Evolutionary conservation across 2,113 vertebrate species (phyloP).

Genomic region (Ammodytes marinus): DNA sequence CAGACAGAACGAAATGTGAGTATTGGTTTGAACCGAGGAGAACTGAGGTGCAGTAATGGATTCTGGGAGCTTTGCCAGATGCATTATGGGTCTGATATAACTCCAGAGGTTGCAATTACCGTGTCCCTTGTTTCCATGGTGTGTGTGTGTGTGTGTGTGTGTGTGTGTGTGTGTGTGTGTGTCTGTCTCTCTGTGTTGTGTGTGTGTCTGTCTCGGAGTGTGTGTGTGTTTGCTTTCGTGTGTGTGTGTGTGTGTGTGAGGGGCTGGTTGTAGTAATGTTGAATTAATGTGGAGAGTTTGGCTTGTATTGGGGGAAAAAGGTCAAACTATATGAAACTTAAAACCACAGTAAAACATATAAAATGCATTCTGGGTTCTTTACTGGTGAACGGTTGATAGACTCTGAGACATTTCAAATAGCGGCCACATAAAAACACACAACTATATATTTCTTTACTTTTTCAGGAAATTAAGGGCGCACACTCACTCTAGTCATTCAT

Average conservation of each 20-base stretch:
- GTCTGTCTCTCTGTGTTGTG: too few species aligned
- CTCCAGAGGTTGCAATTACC: slow-evolving; percentile 71
- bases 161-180: too few species aligned
- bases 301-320: background rate
- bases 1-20: background rate
- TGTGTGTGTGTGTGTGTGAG: too few species aligned
- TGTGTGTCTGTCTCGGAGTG: too few species aligned
- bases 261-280: background rate
- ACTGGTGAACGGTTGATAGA: slow-evolving; percentile 6
- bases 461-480: too few species aligned
- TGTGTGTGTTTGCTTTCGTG: too few species aligned
- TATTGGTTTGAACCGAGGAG: background rate
- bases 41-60: slow-evolving; percentile 51
- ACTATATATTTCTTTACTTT: too few species aligned
- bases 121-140: background rate
- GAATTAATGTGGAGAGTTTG: slow-evolving; percentile 17
- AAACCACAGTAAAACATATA: slow-evolving; percentile 18
- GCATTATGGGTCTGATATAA: slow-evolving; percentile 75
- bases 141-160: too few species aligned
- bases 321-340: slow-evolving; percentile 25
- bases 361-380: background rate
- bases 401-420: background rate
- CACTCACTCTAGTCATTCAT: too few species aligned
- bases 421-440: too few species aligned
- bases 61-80: slow-evolving; percentile 80